These are phyloP conservation scores for Festucalex cinctus DNA, from an alignment of 2,113 vertebrate species.

Conservation along the genomic window DNA sequence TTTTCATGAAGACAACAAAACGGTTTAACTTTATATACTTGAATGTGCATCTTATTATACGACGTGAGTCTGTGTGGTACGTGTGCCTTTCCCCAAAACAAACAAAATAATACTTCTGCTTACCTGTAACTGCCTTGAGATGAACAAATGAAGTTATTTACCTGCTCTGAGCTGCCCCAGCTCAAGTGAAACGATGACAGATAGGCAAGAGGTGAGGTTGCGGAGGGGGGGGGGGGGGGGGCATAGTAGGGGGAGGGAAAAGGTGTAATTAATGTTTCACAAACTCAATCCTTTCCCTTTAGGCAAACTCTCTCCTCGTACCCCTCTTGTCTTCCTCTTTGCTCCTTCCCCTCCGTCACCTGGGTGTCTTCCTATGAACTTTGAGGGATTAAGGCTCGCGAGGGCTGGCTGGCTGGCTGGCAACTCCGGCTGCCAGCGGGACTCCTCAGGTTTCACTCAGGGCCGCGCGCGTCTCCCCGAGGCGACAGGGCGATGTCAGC, in stretches of 20 bases:
- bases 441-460: conserved; percentile 70
- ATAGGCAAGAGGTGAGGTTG: conserved; percentile 36
- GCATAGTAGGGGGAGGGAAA: conserved; percentile 18
- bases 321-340: conserved; percentile 55
- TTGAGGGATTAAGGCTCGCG: conserved; percentile 63
- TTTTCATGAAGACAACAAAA: neutral
- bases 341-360: conserved; percentile 63
- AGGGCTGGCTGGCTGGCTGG: conserved; percentile 50
- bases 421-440: conserved; percentile 56
- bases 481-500: conserved; percentile 75
- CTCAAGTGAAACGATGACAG: conserved; percentile 37
- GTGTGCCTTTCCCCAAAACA: conserved; percentile 9
- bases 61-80: neutral
- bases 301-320: conserved; percentile 31
- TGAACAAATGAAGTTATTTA: conserved; percentile 38
- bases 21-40: neutral
- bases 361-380: conserved; percentile 58
- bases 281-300: conserved; percentile 48
- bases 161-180: conserved; percentile 42
- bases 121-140: conserved; percentile 38
- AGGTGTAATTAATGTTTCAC: conserved; percentile 71
- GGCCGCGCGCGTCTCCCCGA: conserved; percentile 55
- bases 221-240: conserved; percentile 13
- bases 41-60: neutral
- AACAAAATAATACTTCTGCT: conserved; percentile 32